Evolutionary conservation across 1,140 invertebrate genomes (phyloP), one percentile per base, ranked within the genome.

Genomic region (Drosophila arawakana): DNA sequence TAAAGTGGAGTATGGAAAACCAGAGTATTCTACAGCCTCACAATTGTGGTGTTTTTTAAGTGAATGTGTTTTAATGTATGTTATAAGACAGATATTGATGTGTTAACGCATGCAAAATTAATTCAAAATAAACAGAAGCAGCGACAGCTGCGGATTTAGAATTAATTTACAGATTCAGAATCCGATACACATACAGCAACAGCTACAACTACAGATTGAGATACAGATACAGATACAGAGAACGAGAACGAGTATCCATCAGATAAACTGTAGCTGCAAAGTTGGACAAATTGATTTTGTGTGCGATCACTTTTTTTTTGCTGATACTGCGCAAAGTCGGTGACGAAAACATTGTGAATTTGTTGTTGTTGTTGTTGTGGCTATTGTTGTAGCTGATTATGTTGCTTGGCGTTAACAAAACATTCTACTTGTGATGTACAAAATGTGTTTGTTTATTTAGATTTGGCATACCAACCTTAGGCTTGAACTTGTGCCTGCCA

Each of bases 401-500:
- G 39, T 44, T 35, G 52, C 37, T 58, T 65, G 52, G 1, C 15
- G 50, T 55, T 52, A 71, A 37, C 60, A 63, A 65, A 30, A 57
- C 50, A 55, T 54, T 70, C 49, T 34, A 4, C 25, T 25, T 69
- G 63, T 67, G 44, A 69, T 69, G 58, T 44, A 60, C 21, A 47
- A 50, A 50, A 21, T 60, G 57, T 84, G 81, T 85, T 85, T 84
- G 81, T 85, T 85, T 84, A 84, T 84, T 85, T 83, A 85, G 63
- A 80, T 76, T 84, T 46, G 21, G 58, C 35, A 57, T 73, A 43
- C 47, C 61, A 78, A 74, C 76, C 75, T 30, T 30, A 5, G 6
- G 25, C 25, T 5, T 5, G 6, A 5, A 62, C 70, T 69, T 73
- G 69, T 83, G 73, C 81, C 6, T 47, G 77, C 73, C 65, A 52